Conservation (phyloP, 2,113 vertebrate genomes). For the Paramisgurnus dabryanus region DNA sequence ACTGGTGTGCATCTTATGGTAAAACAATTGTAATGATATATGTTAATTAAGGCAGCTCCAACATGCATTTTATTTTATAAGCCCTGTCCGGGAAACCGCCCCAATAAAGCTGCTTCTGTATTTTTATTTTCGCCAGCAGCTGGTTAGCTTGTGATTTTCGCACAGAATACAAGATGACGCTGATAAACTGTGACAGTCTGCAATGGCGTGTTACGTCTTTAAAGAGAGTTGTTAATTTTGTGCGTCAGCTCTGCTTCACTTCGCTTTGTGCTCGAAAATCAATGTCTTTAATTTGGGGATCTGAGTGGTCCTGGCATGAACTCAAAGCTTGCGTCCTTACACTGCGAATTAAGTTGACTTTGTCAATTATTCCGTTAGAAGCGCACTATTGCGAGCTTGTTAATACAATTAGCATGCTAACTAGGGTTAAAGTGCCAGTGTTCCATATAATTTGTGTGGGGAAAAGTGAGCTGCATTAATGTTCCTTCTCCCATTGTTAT, state of each 20-base stretch:
- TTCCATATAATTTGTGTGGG: conserved; percentile 41
- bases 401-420: conserved; percentile 61
- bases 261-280: conserved; percentile 33
- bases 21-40: too few relatives aligned
- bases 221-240: conserved; percentile 32
- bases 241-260: conserved; percentile 22
- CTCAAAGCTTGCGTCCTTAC: conserved; percentile 41
- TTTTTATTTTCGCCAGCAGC: background rate
- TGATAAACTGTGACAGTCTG: conserved; percentile 32
- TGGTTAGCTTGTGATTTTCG: background rate
- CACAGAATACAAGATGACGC: background rate
- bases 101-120: background rate
- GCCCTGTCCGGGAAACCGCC: too few relatives aligned
- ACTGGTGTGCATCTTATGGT: too few relatives aligned
- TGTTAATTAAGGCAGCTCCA: too few relatives aligned
- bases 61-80: too few relatives aligned
- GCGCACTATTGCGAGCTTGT: conserved; percentile 36
- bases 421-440: conserved; percentile 51
- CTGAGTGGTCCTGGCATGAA: conserved; percentile 36
- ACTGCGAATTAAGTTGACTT: conserved; percentile 61
- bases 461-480: conserved; percentile 48
- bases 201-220: background rate
- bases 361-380: conserved; percentile 54
- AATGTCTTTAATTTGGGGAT: conserved; percentile 38
- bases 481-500: conserved; percentile 36